Percentiles rank a stretch among this genome's conserved stretches.
These are phyloP conservation scores for Xylophagus ater DNA, from an alignment of 2,888 invertebrate genomes.

Conservation along the genomic window DNA sequence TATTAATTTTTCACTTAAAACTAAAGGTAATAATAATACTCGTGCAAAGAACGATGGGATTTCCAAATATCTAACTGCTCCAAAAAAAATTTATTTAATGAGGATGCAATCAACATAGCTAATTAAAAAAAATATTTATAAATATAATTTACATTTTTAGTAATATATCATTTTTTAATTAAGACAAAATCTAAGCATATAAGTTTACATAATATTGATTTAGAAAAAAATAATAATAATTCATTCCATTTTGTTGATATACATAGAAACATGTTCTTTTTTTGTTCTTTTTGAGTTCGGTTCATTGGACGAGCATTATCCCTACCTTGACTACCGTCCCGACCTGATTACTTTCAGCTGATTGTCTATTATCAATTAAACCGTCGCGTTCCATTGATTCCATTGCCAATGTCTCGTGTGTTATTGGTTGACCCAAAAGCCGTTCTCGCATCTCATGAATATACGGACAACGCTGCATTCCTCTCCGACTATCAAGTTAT, in stretches of 20 bases:
- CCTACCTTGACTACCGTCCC: constrained; percentile 83
- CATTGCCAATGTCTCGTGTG: constrained; percentile 53
- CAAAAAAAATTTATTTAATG: no score
- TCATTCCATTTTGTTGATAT: no score
- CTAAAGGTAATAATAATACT: constrained; percentile 29
- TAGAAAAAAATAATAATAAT: no score
- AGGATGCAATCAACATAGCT: constrained; percentile 9
- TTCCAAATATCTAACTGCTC: constrained; percentile 4
- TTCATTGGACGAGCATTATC: constrained; percentile 38
- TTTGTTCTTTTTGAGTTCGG: constrained; percentile 7
- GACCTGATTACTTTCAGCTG: constrained; percentile 57
- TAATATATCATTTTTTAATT: no score
- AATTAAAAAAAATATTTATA: no score
- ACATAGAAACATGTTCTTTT: no score
- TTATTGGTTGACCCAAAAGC: constrained; percentile 61
- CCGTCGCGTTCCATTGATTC: constrained; percentile 47
- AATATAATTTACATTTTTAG: no score
- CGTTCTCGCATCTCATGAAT: constrained; percentile 91
- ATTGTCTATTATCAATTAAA: constrained; percentile 39
- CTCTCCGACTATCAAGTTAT: constrained; percentile 19
- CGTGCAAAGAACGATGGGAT: constrained; percentile 39
- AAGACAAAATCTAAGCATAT: no score
- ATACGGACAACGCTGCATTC: constrained; percentile 65
- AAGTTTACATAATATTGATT: no score
- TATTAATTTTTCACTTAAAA: neutral